Base-by-base conservation (phyloP, 2,797 vertebrate genomes). In the Enteromius paludinosus region DNA sequence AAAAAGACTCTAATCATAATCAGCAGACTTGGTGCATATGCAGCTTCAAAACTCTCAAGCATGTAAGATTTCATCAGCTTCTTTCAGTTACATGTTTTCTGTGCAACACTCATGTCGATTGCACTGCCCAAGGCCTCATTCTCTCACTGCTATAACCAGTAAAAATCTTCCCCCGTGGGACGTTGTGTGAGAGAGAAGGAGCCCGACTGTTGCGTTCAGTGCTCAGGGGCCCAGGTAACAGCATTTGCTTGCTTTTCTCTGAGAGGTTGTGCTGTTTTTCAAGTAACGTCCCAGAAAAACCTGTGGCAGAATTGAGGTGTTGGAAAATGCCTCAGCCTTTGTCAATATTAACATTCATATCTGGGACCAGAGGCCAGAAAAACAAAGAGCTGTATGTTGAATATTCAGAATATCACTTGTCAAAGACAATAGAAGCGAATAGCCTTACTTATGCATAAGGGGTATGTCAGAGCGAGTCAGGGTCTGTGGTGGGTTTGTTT, bases 1-100 rank as follows among this genome's bases (percentile, higher is more conserved):
- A 87, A 91, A 83, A 64, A 89, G 82, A 80, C 84, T 75, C 65
- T 79, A 76, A 80, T 89, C 85, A 82, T 87, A 86, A 89, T 84
- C 88, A 87, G 83, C 86, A 79, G 56, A 56, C 69, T 33, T 78
- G 65, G 76, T 78, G 69, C 78, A 83, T 59, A 79, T 70, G 71
- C 71, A 43, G 61, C 78, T 80, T 79, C 82, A 71, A 66, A 83
- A 83, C 85, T 83, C 61, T 47, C 52, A 45, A 65, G 41, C 45
- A 65, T 82, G 61, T 33, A 30, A 62, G 84, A 76, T 85, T 85
- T 77, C 62, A 65, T 79, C 52, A 84, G 83, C 41, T 41, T 85
- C 80, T 71, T 25, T 18, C 38, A 64, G 77, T 84, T 86, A 68
- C 54, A 18, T 56, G 82, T 77, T 65, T 78, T 54, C 66, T 33